Base-by-base conservation (phyloP, 2,113 vertebrate species). In the Formicarius rufipectus region DNA sequence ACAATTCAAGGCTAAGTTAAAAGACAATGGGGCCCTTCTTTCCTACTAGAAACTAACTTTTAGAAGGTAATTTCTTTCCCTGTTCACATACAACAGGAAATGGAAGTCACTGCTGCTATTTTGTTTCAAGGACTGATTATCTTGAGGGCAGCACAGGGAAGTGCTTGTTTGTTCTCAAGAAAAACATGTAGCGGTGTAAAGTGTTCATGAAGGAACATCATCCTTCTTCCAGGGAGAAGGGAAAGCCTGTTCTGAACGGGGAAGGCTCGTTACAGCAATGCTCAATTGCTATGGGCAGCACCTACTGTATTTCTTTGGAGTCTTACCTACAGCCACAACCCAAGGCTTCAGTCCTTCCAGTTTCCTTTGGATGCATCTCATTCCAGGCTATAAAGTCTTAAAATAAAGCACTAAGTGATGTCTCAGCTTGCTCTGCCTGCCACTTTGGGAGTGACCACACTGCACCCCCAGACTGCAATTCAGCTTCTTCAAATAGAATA, bases 401-500 rank as follows among this genome's bases (percentile, higher is more conserved):
- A 88, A 96, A 92, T 10, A 49, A 30, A 31, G 22, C 0, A 0
- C 64, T 50, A 21, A 80, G 64, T 35, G 64, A 56, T 59, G 74
- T 49, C 56, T 81, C 40, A 72, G 31, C 76, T 90, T 71, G 44
- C 49, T 86, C 68, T 64, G 72, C 72, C 72, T 88, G 67, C 37
- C 3, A 33, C 87, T 91, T 90, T 95, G 93, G 82, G 94, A 96
- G 91, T 90, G 92, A 90, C 82, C 63, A 9, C 20, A 19, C 42
- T 85, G 75, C 63, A 94, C 52, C 92, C 83, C 90, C 56, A 78
- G 72, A 90, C 40, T 68, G 73, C 83, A 92, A 72, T 78, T 83
- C 75, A 71, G 31, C 64, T 68, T 49, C 75, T 90, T 78, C 86
- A 90, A 94, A 60, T 9, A 74, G 44, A 86, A 42, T 31, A 71